Evolutionary conservation across 2,113 vertebrate species (phyloP).

Genomic region (Nothobranchius furzeri): DNA sequence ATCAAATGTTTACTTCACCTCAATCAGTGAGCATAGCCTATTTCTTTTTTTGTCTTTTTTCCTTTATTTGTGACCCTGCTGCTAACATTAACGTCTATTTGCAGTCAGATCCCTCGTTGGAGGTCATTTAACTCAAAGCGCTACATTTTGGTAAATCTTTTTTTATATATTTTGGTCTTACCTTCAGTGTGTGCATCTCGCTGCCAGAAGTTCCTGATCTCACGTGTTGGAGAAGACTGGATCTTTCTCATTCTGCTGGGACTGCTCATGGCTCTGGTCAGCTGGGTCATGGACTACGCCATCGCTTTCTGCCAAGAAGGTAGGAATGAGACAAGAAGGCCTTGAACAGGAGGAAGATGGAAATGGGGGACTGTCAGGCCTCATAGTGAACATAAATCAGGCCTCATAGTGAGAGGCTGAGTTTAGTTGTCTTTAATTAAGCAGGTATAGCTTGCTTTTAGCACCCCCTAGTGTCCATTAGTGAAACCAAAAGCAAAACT

Average conservation of each 20-base stretch:
- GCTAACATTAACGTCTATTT: background rate
- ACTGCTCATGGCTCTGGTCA: constrained; percentile 96
- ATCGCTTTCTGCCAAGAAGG: constrained; percentile 98
- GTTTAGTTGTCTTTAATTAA: background rate
- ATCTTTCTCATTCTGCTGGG: constrained; percentile 98
- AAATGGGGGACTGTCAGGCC: no score
- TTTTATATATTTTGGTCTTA: background rate
- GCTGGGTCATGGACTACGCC: constrained; percentile 99
- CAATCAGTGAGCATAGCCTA: background rate
- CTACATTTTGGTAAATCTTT: background rate
- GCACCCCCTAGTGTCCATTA: no score
- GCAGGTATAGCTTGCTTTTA: no score
- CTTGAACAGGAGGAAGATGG: background rate
- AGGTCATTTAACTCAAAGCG: background rate
- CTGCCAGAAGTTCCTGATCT: constrained; percentile 93
- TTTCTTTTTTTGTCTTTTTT: background rate
- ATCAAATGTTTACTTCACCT: background rate
- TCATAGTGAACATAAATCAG: background rate
- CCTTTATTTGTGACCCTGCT: background rate
- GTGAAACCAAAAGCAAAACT: no score
- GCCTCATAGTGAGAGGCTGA: background rate
- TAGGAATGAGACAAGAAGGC: constrained; percentile 60
- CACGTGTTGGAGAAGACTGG: constrained; percentile 97
- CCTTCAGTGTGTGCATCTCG: constrained; percentile 86
- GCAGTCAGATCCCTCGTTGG: constrained; percentile 1